Evolutionary conservation across 64 coral and sea anemone genomes (phyloP).

Genomic region (Pocillopora damicornis): DNA sequence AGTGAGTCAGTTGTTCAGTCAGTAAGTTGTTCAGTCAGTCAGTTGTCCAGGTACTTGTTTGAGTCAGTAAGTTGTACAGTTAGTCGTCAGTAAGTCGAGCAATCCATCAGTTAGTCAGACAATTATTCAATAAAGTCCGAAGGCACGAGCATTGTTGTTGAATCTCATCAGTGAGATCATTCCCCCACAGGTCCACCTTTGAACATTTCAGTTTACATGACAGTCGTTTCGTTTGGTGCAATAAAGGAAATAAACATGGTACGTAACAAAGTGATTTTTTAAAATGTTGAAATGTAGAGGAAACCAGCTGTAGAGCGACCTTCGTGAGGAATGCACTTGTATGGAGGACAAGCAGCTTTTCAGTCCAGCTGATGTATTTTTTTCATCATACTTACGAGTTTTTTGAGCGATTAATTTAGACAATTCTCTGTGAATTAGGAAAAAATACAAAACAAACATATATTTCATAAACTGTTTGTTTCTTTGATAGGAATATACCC

Average conservation of each 20-base stretch:
- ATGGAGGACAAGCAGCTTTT: too few relatives aligned
- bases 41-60: neutral
- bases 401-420: too few relatives aligned
- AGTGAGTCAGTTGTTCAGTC: neutral
- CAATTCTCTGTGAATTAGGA: too few relatives aligned
- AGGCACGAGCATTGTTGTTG: neutral
- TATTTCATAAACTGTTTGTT: neutral
- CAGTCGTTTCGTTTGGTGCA: slow-evolving; percentile 74
- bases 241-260: slow-evolving; percentile 90
- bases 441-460: too few relatives aligned
- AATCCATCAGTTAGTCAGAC: neutral
- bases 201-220: slow-evolving; percentile 84
- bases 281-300: too few relatives aligned
- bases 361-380: too few relatives aligned
- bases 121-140: neutral
- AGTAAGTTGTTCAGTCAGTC: neutral
- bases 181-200: slow-evolving; percentile 52
- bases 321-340: too few relatives aligned
- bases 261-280: neutral
- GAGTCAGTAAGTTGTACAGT: too few relatives aligned
- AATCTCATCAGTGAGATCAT: neutral
- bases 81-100: neutral
- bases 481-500: slow-evolving; percentile 61
- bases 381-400: too few relatives aligned
- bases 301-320: too few relatives aligned